Conservation (phyloP, 1,140 invertebrate species). For the Aphis gossypii region DNA sequence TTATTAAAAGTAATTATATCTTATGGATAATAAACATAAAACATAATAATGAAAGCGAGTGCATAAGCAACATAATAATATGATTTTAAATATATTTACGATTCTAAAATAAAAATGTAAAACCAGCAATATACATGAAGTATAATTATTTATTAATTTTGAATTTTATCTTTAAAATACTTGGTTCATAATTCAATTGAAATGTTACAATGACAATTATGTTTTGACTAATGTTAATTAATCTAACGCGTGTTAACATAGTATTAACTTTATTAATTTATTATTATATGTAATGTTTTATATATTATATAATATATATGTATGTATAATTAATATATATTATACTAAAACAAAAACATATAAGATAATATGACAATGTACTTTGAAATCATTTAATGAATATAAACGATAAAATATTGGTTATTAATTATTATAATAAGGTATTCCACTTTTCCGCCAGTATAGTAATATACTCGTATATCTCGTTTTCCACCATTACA, state of each 20-base stretch:
- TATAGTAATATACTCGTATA: too few relatives aligned
- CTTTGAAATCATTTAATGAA: background rate
- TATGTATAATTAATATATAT: background rate
- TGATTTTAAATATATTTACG: background rate
- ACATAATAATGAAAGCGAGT: slow-evolving; percentile 25
- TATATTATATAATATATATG: background rate
- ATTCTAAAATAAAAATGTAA: background rate
- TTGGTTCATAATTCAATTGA: background rate
- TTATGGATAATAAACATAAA: background rate
- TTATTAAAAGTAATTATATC: background rate
- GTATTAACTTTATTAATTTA: background rate
- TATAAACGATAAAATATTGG: background rate
- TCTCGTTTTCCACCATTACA: too few relatives aligned
- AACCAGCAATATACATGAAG: background rate
- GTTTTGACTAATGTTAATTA: background rate
- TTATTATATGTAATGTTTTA: background rate
- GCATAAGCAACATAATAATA: background rate
- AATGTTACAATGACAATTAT: background rate
- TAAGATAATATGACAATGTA: background rate
- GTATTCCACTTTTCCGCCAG: too few relatives aligned
- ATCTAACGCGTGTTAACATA: background rate
- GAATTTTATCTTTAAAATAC: background rate
- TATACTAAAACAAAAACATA: background rate
- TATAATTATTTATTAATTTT: background rate
- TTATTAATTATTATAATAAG: background rate